Evolutionary conservation across 2,113 vertebrate genomes (phyloP), one percentile per base, ranked within the genome.

Genomic region (Lampris megalopsis): DNA sequence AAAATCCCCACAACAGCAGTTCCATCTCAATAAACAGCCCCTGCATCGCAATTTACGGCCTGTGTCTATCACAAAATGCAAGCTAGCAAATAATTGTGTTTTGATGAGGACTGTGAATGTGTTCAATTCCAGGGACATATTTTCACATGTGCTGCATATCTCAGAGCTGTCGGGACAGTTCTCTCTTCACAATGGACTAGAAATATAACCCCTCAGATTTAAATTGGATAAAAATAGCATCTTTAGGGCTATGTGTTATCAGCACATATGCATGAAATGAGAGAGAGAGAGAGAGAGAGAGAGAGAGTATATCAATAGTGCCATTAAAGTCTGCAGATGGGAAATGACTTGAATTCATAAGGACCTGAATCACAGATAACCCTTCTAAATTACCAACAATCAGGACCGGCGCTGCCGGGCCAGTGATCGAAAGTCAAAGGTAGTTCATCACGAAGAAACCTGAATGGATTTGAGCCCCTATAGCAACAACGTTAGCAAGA

Each of bases 21-120:
- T 81, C 86, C 87, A 91, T 92, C 71, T 88, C 76, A 91, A 91
- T 87, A 85, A 83, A 87, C 88, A 83, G 40, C 6, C 70, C 69
- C 73, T 70, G 73, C 68, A 77, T 59, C 41, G 78, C 86, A 87
- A 71, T 79, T 86, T 86, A 80, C 43, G 40, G 72, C 63, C 71
- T 78, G 68, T 63, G 50, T 75, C 64, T 74, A 13, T 78, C 81
- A 47, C 71, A 68, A 81, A 80, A 59, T 72, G 80, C 66, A 81
- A 41, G 66, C 73, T 77, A 78, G 83, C 73, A 81, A 78, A 77
- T 73, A 76, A 80, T 72, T 72, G 78, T 73, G 71, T 77, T 74
- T 85, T 83, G 71, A 82, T 79, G 41, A 5, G 64, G 41, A 43
- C 43, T 53, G 59, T 72, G 71, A 50, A 38, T 0, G 40, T 65